A percentile compares a stretch with the other conserved stretches of the same genome.
phyloP scores from a whole-genome alignment of 2,113 vertebrate genomes.

The Pachypanchax playfairii region DNA sequence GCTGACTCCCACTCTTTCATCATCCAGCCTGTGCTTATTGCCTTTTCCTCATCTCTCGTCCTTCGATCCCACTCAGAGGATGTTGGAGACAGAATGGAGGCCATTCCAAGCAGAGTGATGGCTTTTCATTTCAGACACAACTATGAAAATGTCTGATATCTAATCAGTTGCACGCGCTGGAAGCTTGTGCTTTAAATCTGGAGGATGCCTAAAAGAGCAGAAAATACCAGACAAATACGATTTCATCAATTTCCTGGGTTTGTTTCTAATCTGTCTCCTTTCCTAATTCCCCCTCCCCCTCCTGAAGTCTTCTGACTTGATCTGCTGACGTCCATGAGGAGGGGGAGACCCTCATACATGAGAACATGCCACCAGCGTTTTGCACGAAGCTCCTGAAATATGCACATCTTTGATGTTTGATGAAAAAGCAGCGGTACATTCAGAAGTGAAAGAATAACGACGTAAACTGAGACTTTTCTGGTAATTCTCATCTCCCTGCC shows the following conservation, averaged over 20 bases:
- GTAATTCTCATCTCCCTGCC: conserved; percentile 9
- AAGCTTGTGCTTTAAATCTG: background rate
- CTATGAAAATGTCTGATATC: background rate
- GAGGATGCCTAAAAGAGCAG: too few species aligned
- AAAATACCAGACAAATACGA: too few species aligned
- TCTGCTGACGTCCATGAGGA: conserved; percentile 38
- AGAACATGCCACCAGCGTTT: conserved; percentile 10
- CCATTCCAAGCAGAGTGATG: background rate
- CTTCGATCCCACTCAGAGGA: conserved; percentile 12
- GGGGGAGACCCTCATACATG: conserved; percentile 28
- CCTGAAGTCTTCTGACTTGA: conserved; percentile 33
- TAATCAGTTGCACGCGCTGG: background rate
- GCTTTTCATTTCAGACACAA: too few species aligned
- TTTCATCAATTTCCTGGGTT: background rate
- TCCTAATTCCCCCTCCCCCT: background rate
- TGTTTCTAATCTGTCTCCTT: background rate
- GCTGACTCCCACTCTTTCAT: conserved; percentile 62
- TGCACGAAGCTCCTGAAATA: conserved; percentile 51
- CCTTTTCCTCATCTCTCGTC: conserved; percentile 45
- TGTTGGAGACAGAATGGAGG: background rate
- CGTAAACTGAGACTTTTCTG: background rate
- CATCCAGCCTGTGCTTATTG: conserved; percentile 45
- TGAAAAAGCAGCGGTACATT: conserved; percentile 37
- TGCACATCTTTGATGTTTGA: conserved; percentile 49
- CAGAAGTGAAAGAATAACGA: background rate